Conservation (phyloP, 2,113 vertebrate genomes). For the Xenopus borealis region DNA sequence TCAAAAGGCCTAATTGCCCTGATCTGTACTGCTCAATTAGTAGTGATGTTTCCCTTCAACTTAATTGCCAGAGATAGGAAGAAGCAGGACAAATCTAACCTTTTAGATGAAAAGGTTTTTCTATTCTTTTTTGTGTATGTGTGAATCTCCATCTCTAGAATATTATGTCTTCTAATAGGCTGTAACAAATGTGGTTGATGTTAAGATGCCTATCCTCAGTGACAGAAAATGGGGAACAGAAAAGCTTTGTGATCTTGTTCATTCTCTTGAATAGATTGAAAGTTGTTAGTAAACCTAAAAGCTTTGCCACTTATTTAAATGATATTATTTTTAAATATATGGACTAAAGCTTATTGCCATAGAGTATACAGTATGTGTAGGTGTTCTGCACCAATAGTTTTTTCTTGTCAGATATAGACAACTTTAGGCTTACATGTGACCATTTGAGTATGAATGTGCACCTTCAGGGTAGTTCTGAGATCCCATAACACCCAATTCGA, state of each 20-base stretch:
- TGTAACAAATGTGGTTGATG: slow-evolving; percentile 6
- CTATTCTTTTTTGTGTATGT: slow-evolving; percentile 29
- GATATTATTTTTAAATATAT: no score
- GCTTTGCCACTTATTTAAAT: neutral
- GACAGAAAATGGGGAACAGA: neutral
- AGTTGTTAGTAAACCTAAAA: neutral
- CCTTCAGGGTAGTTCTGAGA: no score
- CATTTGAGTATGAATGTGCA: no score
- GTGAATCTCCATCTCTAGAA: slow-evolving; percentile 20
- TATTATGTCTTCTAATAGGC: neutral
- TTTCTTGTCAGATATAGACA: no score
- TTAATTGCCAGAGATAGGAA: slow-evolving; percentile 69
- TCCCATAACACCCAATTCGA: no score
- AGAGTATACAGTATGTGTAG: no score
- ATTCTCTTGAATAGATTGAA: neutral
- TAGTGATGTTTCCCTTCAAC: slow-evolving; percentile 68
- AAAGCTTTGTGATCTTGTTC: neutral
- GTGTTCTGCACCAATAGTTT: no score
- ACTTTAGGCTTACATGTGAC: no score
- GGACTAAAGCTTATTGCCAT: no score
- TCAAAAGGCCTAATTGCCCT: slow-evolving; percentile 71
- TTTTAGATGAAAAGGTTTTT: slow-evolving; percentile 66
- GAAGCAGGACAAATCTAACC: slow-evolving; percentile 69
- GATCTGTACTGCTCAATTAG: slow-evolving; percentile 70
- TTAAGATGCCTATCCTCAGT: neutral